Evolutionary conservation across 2,888 invertebrate species (phyloP).

Genomic region (Athalia rosae): DNA sequence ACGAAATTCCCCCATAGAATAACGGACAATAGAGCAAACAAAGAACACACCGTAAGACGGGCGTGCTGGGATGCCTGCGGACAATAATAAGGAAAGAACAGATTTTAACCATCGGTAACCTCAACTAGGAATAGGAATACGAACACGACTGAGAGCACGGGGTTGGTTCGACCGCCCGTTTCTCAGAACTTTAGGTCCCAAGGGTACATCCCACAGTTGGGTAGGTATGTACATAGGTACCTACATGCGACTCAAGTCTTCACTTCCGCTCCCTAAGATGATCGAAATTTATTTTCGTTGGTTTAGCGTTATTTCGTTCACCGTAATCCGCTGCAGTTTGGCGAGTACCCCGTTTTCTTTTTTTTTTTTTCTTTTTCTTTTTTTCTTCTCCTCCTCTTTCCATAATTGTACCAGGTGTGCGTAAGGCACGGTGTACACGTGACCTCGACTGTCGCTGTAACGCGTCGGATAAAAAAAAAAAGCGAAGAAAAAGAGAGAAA

Average conservation of each 20-base stretch:
- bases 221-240: not conserved
- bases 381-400: no score
- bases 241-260: conserved; percentile 39
- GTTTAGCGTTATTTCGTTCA: conserved; percentile 2
- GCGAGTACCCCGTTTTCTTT: not conserved
- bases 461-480: no score
- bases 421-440: no score
- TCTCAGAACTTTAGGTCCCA: conserved; percentile 20
- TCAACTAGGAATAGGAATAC: no score
- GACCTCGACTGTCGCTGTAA: no score
- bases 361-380: no score
- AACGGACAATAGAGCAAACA: conserved; percentile 20
- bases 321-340: not conserved
- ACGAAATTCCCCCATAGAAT: conserved; percentile 31
- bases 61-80: conserved; percentile 13
- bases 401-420: no score
- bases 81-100: conserved; percentile 29
- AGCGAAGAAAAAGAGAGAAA: no score
- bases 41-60: conserved; percentile 9
- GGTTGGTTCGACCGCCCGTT: conserved; percentile 9
- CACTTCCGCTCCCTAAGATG: conserved; percentile 35
- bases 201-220: conserved; percentile 37
- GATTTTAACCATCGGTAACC: conserved; percentile 29
- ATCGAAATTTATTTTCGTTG: not conserved
- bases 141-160: not conserved